Conservation (phyloP, 2,113 vertebrate genomes). For the Carassius gibelio region DNA sequence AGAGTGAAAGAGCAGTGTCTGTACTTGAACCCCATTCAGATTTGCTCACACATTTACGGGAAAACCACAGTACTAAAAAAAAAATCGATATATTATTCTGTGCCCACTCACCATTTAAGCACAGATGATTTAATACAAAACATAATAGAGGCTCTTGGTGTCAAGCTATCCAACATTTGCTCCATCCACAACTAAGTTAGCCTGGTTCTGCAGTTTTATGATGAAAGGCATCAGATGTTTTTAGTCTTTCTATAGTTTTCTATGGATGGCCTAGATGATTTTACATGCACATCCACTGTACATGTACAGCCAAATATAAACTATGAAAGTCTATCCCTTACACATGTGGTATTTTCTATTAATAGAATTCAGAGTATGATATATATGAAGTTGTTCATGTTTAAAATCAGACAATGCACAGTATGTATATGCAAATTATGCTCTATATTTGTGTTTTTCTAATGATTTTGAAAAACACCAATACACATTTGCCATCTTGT, state of each 20-base stretch:
- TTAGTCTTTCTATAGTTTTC: not conserved
- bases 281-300: not conserved
- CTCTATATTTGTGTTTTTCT: not conserved
- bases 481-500: not conserved
- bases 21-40: constrained; percentile 27
- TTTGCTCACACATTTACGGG: not conserved
- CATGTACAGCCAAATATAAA: not conserved
- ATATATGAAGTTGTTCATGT: not conserved
- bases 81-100: too few species aligned
- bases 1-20: constrained; percentile 27
- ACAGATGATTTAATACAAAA: not conserved
- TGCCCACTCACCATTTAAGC: not conserved
- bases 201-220: not conserved
- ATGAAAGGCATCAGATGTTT: not conserved
- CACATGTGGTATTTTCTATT: not conserved
- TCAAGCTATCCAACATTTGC: not conserved
- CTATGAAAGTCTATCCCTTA: not conserved
- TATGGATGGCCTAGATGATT: not conserved
- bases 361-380: not conserved
- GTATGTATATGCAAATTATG: not conserved
- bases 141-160: not conserved
- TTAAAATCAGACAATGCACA: not conserved
- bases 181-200: not conserved
- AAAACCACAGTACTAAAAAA: not conserved
- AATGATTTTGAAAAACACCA: not conserved